Percentiles rank a stretch among this genome's conserved stretches.
These are phyloP conservation scores for Tipula unca DNA, from an alignment of 2,888 invertebrate species.

Conservation along the genomic window DNA sequence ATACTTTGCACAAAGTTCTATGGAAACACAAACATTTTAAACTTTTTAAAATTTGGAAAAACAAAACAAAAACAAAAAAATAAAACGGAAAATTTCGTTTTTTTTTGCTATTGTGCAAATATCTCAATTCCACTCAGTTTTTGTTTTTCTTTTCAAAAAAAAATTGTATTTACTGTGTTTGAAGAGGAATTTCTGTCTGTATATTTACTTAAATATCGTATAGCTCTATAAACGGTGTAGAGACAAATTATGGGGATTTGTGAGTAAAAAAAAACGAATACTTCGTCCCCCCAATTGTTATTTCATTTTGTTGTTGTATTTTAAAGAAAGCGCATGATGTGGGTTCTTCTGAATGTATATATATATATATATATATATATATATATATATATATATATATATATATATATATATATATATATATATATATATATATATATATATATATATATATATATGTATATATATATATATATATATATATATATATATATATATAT, in stretches of 20 bases:
- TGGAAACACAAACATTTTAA: not conserved
- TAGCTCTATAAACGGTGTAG: slow-evolving; percentile 14
- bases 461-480: too few species aligned
- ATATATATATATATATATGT: too few species aligned
- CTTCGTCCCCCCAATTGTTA: not conserved
- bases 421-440: too few species aligned
- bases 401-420: too few species aligned
- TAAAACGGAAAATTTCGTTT: not conserved
- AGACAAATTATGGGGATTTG: slow-evolving; percentile 14
- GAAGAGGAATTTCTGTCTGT: slow-evolving; percentile 8
- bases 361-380: too few species aligned
- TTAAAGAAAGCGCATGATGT: not conserved
- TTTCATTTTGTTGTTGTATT: not conserved
- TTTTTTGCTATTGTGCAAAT: not conserved
- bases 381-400: too few species aligned
- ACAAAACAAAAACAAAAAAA: not conserved
- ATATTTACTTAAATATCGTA: slow-evolving; percentile 14
- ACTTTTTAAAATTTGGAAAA: not conserved
- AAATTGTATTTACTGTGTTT: slow-evolving; percentile 14
- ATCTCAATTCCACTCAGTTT: slow-evolving; percentile 14
- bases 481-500: too few species aligned
- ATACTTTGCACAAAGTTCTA: not conserved
- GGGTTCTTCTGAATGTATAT: not conserved
- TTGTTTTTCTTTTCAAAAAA: not conserved
- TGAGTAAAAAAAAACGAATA: not conserved